A percentile compares a stretch with the other conserved stretches of the same genome.
These are phyloP conservation scores for Glossophaga mutica DNA, from an alignment of 2,797 vertebrate species.

Conservation along the genomic window DNA sequence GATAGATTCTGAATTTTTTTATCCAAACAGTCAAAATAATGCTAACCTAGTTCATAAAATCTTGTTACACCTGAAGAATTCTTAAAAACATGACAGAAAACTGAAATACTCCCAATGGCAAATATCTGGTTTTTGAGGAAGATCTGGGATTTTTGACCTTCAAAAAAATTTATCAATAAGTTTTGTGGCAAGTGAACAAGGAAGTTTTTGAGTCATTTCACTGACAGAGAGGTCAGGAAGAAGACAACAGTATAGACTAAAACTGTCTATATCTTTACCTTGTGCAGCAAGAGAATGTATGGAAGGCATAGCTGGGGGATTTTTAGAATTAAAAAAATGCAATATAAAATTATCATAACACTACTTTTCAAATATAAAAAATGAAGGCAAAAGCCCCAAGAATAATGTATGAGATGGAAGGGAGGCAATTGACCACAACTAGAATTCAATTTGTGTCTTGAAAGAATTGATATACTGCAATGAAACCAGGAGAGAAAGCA, in stretches of 20 bases:
- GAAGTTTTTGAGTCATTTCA: not conserved
- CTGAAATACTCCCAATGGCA: not conserved
- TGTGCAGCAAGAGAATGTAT: not conserved
- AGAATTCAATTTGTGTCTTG: not conserved
- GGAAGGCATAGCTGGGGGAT: not conserved
- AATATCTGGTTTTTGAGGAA: not conserved
- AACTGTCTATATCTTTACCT: not conserved
- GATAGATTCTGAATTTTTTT: constrained; percentile 3
- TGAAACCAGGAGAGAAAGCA: not conserved
- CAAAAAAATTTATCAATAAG: not conserved
- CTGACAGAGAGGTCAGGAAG: not conserved
- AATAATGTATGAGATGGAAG: not conserved
- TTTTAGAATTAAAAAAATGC: not conserved
- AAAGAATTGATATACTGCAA: not conserved
- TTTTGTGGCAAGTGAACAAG: not conserved
- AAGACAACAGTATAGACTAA: not conserved
- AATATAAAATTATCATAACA: not conserved
- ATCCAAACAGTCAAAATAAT: not conserved
- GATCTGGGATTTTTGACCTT: not conserved
- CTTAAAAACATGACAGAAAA: not conserved
- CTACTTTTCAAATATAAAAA: not conserved
- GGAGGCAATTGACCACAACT: not conserved
- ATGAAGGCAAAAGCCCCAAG: not conserved
- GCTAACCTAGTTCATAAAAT: not conserved
- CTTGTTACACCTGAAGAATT: not conserved